These are phyloP conservation scores for Sus cebifrons DNA, from an alignment of 2,797 vertebrate genomes.

Conservation along the genomic window DNA sequence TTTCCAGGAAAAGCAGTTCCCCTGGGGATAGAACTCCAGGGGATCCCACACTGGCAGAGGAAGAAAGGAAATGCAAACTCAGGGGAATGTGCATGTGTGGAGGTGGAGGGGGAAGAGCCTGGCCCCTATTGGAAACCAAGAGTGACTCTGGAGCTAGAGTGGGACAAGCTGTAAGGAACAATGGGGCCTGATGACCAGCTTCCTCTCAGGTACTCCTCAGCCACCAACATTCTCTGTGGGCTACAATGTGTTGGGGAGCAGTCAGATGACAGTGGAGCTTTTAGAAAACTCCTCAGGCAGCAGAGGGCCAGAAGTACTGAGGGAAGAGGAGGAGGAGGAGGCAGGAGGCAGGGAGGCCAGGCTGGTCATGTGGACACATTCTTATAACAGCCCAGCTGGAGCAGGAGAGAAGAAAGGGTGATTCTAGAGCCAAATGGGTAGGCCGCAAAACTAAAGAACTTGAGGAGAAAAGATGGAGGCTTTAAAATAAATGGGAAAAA, in stretches of 20 bases:
- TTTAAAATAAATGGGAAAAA: neutral
- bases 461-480: neutral
- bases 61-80: neutral
- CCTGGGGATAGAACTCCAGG: neutral
- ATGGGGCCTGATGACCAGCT: neutral
- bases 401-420: neutral
- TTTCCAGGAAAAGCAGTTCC: neutral
- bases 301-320: neutral
- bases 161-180: neutral
- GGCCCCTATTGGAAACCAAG: neutral
- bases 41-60: neutral
- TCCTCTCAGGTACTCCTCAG: neutral
- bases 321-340: neutral
- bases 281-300: neutral
- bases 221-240: neutral
- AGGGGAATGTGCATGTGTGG: neutral
- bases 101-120: neutral
- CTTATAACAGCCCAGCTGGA: neutral
- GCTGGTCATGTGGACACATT: too few species aligned
- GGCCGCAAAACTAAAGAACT: neutral
- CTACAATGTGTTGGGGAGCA: accelerated
- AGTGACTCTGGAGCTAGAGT: neutral
- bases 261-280: neutral
- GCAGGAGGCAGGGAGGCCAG: neutral
- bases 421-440: neutral